A percentile compares a stretch with the other conserved stretches of the same genome.
phyloP scores from a whole-genome alignment of 2,797 vertebrate species.

The Hypotaenidia philippensis region DNA sequence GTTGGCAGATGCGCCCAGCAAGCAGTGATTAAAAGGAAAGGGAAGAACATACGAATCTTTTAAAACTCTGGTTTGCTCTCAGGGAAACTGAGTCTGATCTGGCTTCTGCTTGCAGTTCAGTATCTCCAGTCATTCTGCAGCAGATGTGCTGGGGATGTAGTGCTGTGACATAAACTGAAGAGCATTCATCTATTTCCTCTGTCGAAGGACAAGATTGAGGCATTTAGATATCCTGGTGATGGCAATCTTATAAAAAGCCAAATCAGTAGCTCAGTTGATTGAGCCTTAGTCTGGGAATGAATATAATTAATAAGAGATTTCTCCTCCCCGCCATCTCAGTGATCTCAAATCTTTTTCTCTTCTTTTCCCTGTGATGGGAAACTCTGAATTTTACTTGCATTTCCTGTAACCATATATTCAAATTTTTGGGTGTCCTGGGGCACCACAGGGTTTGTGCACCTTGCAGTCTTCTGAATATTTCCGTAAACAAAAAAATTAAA shows the following conservation, averaged over 20 bases:
- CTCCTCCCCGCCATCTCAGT: not conserved
- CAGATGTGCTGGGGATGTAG: not conserved
- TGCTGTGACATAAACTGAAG: not conserved
- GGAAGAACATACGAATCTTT: not conserved
- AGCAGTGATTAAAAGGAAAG: not conserved
- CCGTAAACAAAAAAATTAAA: not conserved
- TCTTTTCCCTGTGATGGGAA: not conserved
- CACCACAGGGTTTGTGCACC: not conserved
- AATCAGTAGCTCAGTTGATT: not conserved
- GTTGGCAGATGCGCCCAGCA: not conserved
- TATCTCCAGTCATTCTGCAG: not conserved
- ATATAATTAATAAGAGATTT: not conserved
- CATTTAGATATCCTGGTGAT: not conserved
- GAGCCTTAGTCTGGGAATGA: not conserved
- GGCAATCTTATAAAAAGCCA: not conserved
- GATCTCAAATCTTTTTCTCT: not conserved
- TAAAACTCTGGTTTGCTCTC: not conserved
- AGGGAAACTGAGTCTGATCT: not conserved
- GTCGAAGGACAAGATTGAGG: not conserved
- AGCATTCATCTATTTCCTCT: not conserved
- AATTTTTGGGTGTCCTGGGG: not conserved
- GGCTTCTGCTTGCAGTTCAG: not conserved
- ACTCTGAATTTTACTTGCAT: not conserved
- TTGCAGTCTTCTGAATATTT: not conserved
- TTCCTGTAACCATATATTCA: not conserved